A percentile compares a stretch with the other conserved stretches of the same genome.
phyloP scores from a whole-genome alignment of 2,113 vertebrate genomes.

The Chunga burmeisteri region DNA sequence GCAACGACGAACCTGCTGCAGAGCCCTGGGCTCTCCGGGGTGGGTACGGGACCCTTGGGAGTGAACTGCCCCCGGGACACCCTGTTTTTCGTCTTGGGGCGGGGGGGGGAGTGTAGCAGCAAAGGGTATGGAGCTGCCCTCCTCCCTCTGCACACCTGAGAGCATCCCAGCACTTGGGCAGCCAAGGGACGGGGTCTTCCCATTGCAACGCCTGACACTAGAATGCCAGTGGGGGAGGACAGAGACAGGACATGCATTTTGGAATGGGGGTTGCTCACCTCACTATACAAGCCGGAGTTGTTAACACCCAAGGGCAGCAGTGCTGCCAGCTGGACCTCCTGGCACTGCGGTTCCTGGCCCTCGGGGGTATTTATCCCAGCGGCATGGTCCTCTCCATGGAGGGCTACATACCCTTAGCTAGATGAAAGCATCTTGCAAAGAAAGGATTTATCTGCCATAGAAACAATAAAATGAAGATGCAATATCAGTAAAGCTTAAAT shows the following conservation, averaged over 20 bases:
- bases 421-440: background rate
- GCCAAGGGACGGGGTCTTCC: background rate
- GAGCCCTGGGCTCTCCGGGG: background rate
- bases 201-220: background rate
- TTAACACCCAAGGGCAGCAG: background rate
- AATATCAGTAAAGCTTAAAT: background rate
- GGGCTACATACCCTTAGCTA: background rate
- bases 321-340: background rate
- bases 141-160: background rate
- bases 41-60: background rate
- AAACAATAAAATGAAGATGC: background rate
- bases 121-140: background rate
- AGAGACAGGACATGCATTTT: rapidly evolving
- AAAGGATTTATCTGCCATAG: background rate
- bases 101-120: rapidly evolving
- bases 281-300: rapidly evolving
- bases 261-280: background rate
- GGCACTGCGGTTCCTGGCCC: background rate
- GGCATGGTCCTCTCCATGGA: rapidly evolving
- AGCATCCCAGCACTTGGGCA: background rate
- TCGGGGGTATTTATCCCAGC: background rate
- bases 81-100: rapidly evolving
- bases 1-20: rapidly evolving
- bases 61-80: rapidly evolving
- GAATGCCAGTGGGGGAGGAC: background rate